Evolutionary conservation across 2,113 vertebrate species (phyloP), one percentile per base, ranked within the genome.

Genomic region (Apistogramma diplotaenia): DNA sequence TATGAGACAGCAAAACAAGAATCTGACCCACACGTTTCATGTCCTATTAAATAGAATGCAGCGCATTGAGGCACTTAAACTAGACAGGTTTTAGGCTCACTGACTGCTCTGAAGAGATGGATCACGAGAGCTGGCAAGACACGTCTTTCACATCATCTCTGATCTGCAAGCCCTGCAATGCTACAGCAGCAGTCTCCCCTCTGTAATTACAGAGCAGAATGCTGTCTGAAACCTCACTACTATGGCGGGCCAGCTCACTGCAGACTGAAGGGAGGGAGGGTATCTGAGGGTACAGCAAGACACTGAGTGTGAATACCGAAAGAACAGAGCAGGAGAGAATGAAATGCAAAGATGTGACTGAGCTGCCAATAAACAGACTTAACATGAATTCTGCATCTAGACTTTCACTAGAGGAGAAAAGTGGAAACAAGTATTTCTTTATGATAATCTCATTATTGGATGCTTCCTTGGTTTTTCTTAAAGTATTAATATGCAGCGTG

Each of bases 151-250:
- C 80, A 83, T 89, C 74, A 80, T 88, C 60, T 60, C 21, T 73
- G 81, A 58, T 81, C 67, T 85, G 78, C 76, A 79, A 74, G 60
- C 65, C 49, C 81, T 84, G 78, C 79, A 78, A 71, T 76, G 78
- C 86, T 74, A 61, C 43, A 83, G 65, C 70, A 78, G 62, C 85
- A 86, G 77, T 65, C 76, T 81, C 71, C 60, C n/a, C 72, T 87
- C 84, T 85, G 77, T 91, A 89, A 90, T 92, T 91, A 89, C 57
- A 87, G 83, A 85, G 79, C 78, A 87, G 87, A 79, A 87, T 71
- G 84, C 81, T 76, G 82, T 88, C 77, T 87, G 60, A 80, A 82
- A 55, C 73, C 72, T 89, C 83, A 57, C 74, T 57, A 74, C 80
- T 65, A 49, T 81, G 86, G 71, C 89, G 84, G 85, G 76, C 86